Conservation (phyloP, 2,797 vertebrate genomes). For the Rachycentron canadum region DNA sequence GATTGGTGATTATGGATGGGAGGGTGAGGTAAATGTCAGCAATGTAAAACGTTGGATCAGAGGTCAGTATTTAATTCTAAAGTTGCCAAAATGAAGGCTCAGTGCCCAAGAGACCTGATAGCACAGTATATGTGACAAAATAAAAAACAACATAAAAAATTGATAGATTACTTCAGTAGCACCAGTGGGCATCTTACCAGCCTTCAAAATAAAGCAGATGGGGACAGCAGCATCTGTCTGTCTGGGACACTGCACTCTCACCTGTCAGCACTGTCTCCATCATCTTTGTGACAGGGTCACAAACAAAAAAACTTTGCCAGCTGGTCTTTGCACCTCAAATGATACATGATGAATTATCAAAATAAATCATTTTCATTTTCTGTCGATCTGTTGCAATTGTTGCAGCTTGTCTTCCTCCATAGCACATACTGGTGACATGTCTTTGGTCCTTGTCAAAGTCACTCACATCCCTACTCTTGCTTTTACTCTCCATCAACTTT, state of each 20-base stretch:
- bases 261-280: conserved; percentile 13
- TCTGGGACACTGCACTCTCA: conserved; percentile 9
- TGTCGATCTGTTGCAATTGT: background rate
- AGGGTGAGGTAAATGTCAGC: background rate
- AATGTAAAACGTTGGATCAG: background rate
- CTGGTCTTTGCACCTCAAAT: conserved; percentile 17
- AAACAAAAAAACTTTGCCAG: background rate
- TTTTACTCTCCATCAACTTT: no score
- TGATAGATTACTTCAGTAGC: background rate
- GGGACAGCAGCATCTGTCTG: background rate
- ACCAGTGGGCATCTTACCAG: background rate
- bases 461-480: no score
- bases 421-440: no score
- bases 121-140: background rate
- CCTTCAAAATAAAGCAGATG: background rate
- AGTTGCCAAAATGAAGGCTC: background rate
- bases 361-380: background rate
- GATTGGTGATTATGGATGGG: background rate
- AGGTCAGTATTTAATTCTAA: background rate
- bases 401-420: background rate
- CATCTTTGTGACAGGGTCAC: conserved; percentile 7
- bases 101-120: background rate
- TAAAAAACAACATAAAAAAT: no score
- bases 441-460: no score
- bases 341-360: no score